Evolutionary conservation across 2,888 invertebrate species (phyloP).

Genomic region (Lampropteryx suffumata): DNA sequence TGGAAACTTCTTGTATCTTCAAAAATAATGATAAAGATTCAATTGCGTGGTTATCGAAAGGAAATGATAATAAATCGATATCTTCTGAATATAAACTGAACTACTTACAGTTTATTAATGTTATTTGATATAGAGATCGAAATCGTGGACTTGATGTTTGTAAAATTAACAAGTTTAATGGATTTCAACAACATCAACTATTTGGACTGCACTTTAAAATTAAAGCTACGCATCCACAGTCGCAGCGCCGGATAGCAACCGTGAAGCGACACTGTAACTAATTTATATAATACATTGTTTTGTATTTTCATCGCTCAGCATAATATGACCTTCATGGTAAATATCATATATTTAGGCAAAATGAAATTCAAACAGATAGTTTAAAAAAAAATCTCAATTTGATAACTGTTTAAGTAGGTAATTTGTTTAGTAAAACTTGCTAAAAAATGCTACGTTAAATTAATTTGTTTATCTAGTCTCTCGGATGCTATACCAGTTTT

Average conservation of each 20-base stretch:
- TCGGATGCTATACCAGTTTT: conserved; percentile 20
- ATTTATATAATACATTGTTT: no score
- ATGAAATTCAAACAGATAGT: conserved; percentile 4
- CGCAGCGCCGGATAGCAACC: no score
- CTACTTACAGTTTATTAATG: background rate
- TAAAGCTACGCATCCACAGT: background rate
- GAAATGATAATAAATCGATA: conserved; percentile 17
- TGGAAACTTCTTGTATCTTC: conserved; percentile 44
- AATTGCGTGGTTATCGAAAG: conserved; percentile 36
- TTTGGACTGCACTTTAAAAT: background rate
- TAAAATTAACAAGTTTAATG: background rate
- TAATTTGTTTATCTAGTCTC: conserved; percentile 13
- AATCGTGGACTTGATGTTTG: background rate
- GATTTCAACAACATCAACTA: background rate
- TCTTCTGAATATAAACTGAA: conserved; percentile 1
- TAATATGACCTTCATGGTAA: no score
- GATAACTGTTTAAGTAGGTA: conserved; percentile 5
- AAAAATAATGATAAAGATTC: conserved; percentile 36
- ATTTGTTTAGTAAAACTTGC: no score
- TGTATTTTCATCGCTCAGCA: no score
- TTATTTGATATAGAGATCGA: no score
- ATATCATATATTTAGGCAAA: background rate
- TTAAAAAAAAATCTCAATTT: conserved; percentile 1
- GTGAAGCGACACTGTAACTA: no score
- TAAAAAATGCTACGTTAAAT: conserved; percentile 14